These are phyloP conservation scores for Plectropomus leopardus DNA, from an alignment of 2,113 vertebrate genomes.

Conservation along the genomic window DNA sequence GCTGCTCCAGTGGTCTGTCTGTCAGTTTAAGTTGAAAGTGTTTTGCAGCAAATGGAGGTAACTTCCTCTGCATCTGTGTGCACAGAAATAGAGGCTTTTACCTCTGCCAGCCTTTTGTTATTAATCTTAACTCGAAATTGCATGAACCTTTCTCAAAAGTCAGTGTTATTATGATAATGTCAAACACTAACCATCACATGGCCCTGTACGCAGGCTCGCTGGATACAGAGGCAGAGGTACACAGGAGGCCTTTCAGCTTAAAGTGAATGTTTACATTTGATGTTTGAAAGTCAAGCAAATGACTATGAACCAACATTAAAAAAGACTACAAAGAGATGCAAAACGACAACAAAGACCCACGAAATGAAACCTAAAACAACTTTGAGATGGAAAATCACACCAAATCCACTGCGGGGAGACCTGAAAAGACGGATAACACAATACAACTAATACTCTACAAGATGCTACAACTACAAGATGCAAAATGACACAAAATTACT, in stretches of 20 bases:
- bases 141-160: constrained; percentile 23
- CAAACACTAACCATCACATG: neutral
- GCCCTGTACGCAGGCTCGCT: no score
- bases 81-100: neutral
- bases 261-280: no score
- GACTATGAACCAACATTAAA: neutral
- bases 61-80: constrained; percentile 64
- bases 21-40: constrained; percentile 28
- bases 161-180: constrained; percentile 25
- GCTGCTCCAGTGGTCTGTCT: constrained; percentile 15
- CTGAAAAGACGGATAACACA: no score
- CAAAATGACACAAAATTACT: neutral
- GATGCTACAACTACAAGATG: no score
- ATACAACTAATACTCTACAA: no score
- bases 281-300: neutral
- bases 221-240: neutral
- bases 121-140: neutral
- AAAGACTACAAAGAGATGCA: neutral
- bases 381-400: no score
- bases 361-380: neutral
- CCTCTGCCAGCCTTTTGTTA: no score
- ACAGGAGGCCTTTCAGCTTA: neutral
- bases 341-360: neutral
- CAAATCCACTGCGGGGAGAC: no score
- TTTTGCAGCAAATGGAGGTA: constrained; percentile 58